phyloP scores from a whole-genome alignment of 2,797 vertebrate genomes.

The Sarcoramphus papa region DNA sequence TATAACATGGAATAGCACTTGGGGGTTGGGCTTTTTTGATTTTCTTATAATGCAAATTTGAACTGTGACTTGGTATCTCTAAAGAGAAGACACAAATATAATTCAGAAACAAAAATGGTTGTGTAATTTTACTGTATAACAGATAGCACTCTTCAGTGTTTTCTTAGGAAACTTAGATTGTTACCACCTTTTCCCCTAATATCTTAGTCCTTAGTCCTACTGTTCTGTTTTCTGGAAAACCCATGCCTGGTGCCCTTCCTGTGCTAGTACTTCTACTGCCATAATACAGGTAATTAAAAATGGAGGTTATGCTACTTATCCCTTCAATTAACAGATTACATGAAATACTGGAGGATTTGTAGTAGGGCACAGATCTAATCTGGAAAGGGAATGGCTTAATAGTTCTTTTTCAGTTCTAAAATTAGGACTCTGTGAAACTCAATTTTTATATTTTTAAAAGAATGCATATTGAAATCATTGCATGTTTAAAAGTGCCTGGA shows the following conservation, averaged over 20 bases:
- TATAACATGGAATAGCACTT: neutral
- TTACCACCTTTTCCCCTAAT: neutral
- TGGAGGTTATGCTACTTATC: neutral
- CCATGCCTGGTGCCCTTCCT: neutral
- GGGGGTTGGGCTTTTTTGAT: accelerated
- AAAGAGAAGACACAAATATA: neutral
- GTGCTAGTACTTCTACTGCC: neutral
- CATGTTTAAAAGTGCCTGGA: neutral
- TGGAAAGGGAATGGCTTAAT: neutral
- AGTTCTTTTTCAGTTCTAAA: neutral
- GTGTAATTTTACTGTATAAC: neutral
- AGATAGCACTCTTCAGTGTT: neutral
- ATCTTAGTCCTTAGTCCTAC: neutral
- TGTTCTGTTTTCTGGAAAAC: neutral
- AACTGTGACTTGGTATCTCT: neutral
- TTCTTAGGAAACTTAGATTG: neutral
- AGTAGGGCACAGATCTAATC: neutral
- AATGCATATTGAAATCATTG: neutral
- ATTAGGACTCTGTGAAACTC: neutral
- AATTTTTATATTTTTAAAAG: neutral
- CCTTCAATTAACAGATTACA: neutral
- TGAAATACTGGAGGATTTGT: neutral
- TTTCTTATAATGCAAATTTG: neutral
- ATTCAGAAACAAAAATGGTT: neutral
- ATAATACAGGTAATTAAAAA: neutral